Percentiles rank a stretch among this genome's conserved stretches.
Conservation (phyloP, 2,113 vertebrate species). For the Regulus satrapa region DNA sequence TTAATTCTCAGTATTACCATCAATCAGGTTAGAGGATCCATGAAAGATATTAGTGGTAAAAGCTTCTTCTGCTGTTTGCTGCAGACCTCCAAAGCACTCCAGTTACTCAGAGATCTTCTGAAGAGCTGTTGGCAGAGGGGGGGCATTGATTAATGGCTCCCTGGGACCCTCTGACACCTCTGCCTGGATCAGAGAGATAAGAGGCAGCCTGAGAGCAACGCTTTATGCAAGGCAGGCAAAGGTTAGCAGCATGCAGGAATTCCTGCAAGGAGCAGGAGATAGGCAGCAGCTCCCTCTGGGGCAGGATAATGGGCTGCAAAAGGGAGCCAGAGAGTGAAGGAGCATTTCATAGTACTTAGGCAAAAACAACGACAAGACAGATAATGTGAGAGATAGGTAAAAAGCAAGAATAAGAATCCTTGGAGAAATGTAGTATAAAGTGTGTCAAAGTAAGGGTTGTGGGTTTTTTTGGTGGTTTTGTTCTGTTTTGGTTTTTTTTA, state of each 20-base stretch:
- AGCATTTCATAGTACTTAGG: slow-evolving; percentile 12
- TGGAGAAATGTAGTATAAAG: not conserved
- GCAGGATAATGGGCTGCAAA: slow-evolving; percentile 37
- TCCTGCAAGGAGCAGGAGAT: slow-evolving; percentile 14
- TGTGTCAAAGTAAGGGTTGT: not conserved
- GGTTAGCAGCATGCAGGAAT: slow-evolving; percentile 56
- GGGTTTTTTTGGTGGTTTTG: too few species aligned
- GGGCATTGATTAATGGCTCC: slow-evolving; percentile 69
- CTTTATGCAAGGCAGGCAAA: slow-evolving; percentile 50
- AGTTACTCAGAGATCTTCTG: slow-evolving; percentile 6
- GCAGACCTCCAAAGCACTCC: slow-evolving; percentile 46
- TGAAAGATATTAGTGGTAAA: slow-evolving; percentile 43
- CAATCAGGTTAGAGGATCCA: slow-evolving; percentile 38
- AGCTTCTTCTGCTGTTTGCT: not conserved
- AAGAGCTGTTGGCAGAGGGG: slow-evolving; percentile 61
- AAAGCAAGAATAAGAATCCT: not conserved
- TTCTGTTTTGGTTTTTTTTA: too few species aligned
- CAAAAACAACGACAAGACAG: slow-evolving; percentile 40
- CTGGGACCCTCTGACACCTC: slow-evolving; percentile 71
- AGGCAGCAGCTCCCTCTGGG: slow-evolving; percentile 10
- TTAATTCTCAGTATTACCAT: slow-evolving; percentile 66
- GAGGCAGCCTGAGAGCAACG: slow-evolving; percentile 37
- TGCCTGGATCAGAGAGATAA: slow-evolving; percentile 69
- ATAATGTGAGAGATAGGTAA: slow-evolving; percentile 1
- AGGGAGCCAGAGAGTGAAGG: slow-evolving; percentile 24